A percentile compares a stretch with the other conserved stretches of the same genome.
Conservation (phyloP, 2,797 vertebrate species). For the Xenopus petersii region DNA sequence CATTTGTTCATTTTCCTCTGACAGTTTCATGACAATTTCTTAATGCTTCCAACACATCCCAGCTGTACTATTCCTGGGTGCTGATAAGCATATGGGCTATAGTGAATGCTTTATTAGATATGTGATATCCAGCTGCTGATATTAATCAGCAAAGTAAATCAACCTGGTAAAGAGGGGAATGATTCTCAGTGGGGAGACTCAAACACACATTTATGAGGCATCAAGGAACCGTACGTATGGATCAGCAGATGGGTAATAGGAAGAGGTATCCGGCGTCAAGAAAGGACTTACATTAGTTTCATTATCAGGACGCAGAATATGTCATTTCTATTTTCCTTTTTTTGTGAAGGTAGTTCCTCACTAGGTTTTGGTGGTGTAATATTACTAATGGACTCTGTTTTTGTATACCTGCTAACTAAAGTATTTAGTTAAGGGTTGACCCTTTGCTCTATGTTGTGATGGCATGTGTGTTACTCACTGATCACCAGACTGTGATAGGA, state of each 20-base stretch:
- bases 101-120: conserved; percentile 17
- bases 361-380: too few species aligned
- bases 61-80: conserved; percentile 21
- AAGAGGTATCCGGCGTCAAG: background rate
- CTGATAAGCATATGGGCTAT: conserved; percentile 27
- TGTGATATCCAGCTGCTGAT: conserved; percentile 33
- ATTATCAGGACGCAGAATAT: too few species aligned
- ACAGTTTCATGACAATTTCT: conserved; percentile 37
- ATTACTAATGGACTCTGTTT: too few species aligned
- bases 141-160: conserved; percentile 37
- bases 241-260: background rate
- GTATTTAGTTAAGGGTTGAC: too few species aligned
- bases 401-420: too few species aligned
- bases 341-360: too few species aligned
- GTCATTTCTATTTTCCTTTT: too few species aligned
- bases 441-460: too few species aligned
- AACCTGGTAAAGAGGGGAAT: background rate
- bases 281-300: too few species aligned
- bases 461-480: too few species aligned
- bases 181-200: background rate
- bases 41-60: conserved; percentile 17
- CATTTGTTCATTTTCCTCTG: conserved; percentile 33
- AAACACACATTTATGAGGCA: background rate
- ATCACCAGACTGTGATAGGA: too few species aligned
- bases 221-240: background rate